Evolutionary conservation across 2,888 invertebrate species (phyloP).

Genomic region (Thelaira solivaga): DNA sequence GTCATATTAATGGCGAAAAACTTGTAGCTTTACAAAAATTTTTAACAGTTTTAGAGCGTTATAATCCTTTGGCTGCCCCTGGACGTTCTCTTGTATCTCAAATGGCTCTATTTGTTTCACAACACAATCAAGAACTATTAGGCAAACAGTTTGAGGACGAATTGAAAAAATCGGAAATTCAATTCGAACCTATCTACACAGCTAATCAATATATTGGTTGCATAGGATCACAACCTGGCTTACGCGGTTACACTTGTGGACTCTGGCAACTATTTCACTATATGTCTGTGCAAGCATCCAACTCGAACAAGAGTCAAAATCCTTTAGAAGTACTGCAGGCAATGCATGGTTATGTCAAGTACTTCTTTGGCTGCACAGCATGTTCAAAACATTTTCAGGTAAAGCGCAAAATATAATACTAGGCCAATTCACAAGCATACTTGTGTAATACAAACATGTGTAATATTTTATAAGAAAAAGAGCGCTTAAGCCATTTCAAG

Average conservation of each 20-base stretch:
- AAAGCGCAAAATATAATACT: no score
- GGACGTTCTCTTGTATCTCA: slow-evolving; percentile 82
- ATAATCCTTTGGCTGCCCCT: slow-evolving; percentile 87
- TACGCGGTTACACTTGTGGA: slow-evolving; percentile 94
- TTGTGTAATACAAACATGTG: no score
- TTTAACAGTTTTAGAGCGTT: slow-evolving; percentile 83
- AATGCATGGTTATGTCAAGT: slow-evolving; percentile 91
- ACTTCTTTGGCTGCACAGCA: slow-evolving; percentile 95
- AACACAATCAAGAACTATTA: slow-evolving; percentile 78
- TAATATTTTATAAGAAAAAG: no score
- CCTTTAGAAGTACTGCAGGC: slow-evolving; percentile 86
- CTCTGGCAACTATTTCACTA: slow-evolving; percentile 97
- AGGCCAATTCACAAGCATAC: no score
- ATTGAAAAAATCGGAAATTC: slow-evolving; percentile 79
- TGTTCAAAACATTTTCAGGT: slow-evolving; percentile 92
- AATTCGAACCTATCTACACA: slow-evolving; percentile 78
- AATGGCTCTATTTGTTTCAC: slow-evolving; percentile 79
- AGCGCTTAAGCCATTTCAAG: no score
- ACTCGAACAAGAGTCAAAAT: slow-evolving; percentile 77
- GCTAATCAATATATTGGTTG: slow-evolving; percentile 86
- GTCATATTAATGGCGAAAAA: slow-evolving; percentile 83
- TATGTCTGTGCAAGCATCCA: slow-evolving; percentile 87
- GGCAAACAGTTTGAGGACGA: slow-evolving; percentile 81
- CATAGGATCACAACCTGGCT: slow-evolving; percentile 83
- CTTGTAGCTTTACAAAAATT: slow-evolving; percentile 86